A percentile compares a stretch with the other conserved stretches of the same genome.
phyloP scores from a whole-genome alignment of 2,888 invertebrate genomes.

The Tuberolachnus salignus region DNA sequence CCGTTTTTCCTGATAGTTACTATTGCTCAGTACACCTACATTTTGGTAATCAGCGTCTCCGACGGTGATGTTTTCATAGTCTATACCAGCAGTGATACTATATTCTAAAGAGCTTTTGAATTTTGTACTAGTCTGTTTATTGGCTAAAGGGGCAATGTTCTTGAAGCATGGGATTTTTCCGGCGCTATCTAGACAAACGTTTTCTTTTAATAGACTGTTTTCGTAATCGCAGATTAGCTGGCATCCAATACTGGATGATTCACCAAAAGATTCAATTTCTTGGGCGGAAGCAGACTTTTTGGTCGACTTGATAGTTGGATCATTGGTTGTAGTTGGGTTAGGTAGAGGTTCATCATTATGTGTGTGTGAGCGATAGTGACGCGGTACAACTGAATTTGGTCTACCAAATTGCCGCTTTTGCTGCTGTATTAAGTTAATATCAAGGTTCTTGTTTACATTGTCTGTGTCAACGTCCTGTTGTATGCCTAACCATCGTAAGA shows the following conservation, averaged over 20 bases:
- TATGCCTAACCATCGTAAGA: background rate
- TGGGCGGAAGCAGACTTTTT: no score
- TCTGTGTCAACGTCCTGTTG: background rate
- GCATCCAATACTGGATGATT: background rate
- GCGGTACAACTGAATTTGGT: background rate
- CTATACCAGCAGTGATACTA: background rate
- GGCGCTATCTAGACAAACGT: no score
- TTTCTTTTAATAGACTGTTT: background rate
- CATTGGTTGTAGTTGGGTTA: no score
- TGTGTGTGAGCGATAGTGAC: background rate
- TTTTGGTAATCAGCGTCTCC: background rate
- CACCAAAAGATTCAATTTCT: background rate
- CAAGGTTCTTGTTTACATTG: background rate
- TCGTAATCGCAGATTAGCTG: background rate
- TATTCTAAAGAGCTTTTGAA: no score
- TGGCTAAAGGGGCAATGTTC: background rate
- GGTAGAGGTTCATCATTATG: no score
- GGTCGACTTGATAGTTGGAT: no score
- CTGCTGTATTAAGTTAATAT: background rate
- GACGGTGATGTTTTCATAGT: conserved; percentile 2
- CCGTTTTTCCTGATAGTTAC: background rate
- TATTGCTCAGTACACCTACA: background rate
- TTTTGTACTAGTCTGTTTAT: background rate
- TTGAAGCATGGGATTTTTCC: no score
- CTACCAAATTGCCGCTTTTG: background rate